Conservation (phyloP, 1,140 invertebrate genomes). For the Dendrolimus kikuchii region DNA sequence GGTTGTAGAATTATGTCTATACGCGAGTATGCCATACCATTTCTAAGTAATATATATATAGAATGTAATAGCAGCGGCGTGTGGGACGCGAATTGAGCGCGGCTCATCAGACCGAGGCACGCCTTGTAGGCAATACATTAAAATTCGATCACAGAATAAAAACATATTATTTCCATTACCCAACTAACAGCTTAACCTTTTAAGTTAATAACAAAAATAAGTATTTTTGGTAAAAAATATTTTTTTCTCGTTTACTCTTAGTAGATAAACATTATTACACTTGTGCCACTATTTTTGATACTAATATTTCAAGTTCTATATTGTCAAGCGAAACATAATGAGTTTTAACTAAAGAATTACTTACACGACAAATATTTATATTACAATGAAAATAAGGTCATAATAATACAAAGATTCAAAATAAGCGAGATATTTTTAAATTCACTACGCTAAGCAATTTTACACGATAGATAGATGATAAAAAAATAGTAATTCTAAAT, state of each 20-base stretch:
- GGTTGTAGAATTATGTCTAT: too few species aligned
- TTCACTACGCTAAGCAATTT: slow-evolving; percentile 35
- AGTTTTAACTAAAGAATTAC: slow-evolving; percentile 23
- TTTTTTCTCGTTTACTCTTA: slow-evolving; percentile 46
- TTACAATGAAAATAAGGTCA: slow-evolving; percentile 33
- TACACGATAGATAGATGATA: slow-evolving; percentile 16
- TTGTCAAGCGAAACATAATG: slow-evolving; percentile 20
- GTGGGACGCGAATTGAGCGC: too few species aligned
- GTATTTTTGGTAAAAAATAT: slow-evolving; percentile 53
- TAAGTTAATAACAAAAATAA: slow-evolving; percentile 61
- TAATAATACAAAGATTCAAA: slow-evolving; percentile 27
- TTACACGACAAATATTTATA: slow-evolving; percentile 27
- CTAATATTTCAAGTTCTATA: slow-evolving; percentile 15
- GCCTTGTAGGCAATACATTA: slow-evolving; percentile 42
- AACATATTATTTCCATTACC: slow-evolving; percentile 45
- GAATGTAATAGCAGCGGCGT: too few species aligned
- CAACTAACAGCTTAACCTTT: background rate
- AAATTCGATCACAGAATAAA: slow-evolving; percentile 59
- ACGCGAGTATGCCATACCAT: too few species aligned
- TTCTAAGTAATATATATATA: background rate
- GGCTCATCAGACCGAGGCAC: slow-evolving; percentile 1
- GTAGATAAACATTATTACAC: slow-evolving; percentile 35
- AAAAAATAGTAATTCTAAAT: slow-evolving; percentile 27
- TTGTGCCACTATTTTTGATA: slow-evolving; percentile 45
- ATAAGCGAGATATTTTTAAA: slow-evolving; percentile 18